Conservation (phyloP, 2,113 vertebrate species). For the Pachypanchax playfairii region DNA sequence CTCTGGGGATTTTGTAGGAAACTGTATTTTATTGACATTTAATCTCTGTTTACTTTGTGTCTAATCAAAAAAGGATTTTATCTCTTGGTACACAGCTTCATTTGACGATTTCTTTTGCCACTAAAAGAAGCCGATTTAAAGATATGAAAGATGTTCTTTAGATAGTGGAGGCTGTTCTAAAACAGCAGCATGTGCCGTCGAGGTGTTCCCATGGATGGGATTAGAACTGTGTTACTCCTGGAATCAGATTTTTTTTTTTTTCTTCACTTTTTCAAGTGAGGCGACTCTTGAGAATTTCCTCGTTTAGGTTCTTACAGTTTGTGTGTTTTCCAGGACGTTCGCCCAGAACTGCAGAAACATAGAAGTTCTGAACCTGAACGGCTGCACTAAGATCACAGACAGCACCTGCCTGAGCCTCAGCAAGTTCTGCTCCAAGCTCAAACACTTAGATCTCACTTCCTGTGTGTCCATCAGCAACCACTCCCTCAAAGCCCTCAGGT, state of each 20-base stretch:
- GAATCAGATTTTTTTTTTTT: slow-evolving; percentile 31
- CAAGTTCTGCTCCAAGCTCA: slow-evolving; percentile 95
- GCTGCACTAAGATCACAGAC: slow-evolving; percentile 97
- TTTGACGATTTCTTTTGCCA: not conserved
- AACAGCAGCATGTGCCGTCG: not conserved
- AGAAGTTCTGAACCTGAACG: slow-evolving; percentile 92
- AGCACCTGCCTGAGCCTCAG: slow-evolving; percentile 95
- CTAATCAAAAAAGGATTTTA: slow-evolving; percentile 7
- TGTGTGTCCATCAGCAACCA: slow-evolving; percentile 93
- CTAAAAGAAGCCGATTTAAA: slow-evolving; percentile 11
- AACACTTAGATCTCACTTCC: slow-evolving; percentile 93
- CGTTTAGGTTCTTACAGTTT: slow-evolving; percentile 19
- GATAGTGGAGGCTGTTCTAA: not conserved
- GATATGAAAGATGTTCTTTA: slow-evolving; percentile 3
- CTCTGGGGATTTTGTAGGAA: slow-evolving; percentile 9
- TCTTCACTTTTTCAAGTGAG: slow-evolving; percentile 23
- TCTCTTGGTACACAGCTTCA: not conserved
- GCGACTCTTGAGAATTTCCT: slow-evolving; percentile 13
- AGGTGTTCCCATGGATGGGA: slow-evolving; percentile 5
- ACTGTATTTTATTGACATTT: slow-evolving; percentile 12
- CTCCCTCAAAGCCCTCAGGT: slow-evolving; percentile 95
- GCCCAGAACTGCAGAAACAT: slow-evolving; percentile 97
- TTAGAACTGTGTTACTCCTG: slow-evolving; percentile 34
- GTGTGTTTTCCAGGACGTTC: slow-evolving; percentile 85
- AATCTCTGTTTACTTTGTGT: slow-evolving; percentile 17